Base-by-base conservation (phyloP, 2,888 invertebrate species). In the Xylocampa areola region DNA sequence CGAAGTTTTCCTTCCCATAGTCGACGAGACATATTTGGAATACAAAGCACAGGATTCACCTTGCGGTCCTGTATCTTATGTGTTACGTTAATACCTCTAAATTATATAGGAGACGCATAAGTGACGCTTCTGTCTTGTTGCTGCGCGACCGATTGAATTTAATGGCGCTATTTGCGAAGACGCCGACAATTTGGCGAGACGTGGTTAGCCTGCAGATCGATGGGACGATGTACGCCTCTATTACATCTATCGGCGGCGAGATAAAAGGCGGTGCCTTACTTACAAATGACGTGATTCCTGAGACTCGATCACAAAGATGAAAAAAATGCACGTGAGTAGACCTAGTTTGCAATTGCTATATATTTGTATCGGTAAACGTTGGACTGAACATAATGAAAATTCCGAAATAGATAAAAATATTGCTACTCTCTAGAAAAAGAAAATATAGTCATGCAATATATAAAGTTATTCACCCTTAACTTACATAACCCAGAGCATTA, bases 141-240 rank as follows among this genome's bases (percentile, higher is more conserved):
- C 78, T 81, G 68, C 66, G 65, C 71, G 73, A 76, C 75, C 86
- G 83, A 91, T 91, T 91, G 90, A 91, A 88, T 92, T 89, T 91
- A 90, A 91, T 91, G 87, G 83, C 77, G 82, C 88, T 86, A 88
- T 90, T 86, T 88, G 84, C 76, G 82, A 79, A 80, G 82, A 86
- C 81, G 85, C 85, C 84, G 85, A 83, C 82, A 79, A 80, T 86
- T 86, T 84, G 78, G 80, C 77, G 79, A 55, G 76, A 88, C 89
- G 89, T 86, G 88, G 78, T 64, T 52, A 65, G 88, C 73, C 43
- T 89, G 62, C 80, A 63, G 82, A 88, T 81, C 59, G 69, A 69
- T 50, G 49, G 33, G 52, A 45, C 54, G 58, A 68, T 68, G 53
- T 65, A 63, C 62, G 47, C 36, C 63, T 52, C 73, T 79, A 73